Evolutionary conservation across 2,797 vertebrate species (phyloP).

Genomic region (Chiloscyllium punctatum): DNA sequence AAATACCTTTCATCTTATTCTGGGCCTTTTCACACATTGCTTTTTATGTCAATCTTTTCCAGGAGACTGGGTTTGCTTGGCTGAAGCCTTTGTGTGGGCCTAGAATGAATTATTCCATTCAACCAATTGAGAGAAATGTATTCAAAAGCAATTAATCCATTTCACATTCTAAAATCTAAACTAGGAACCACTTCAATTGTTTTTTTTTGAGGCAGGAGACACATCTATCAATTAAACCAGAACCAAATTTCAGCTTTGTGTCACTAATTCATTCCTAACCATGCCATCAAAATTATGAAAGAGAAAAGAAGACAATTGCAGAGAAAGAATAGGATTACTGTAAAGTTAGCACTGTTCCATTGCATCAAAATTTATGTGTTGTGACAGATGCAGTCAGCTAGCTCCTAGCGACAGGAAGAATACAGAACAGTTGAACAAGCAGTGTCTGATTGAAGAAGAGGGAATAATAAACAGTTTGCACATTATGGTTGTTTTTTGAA

Average conservation of each 20-base stretch:
- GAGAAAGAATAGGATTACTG: constrained; percentile 14
- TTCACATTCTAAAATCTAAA: constrained; percentile 6
- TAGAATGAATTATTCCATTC: constrained; percentile 20
- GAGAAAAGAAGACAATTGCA: not conserved
- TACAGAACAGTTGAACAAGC: not conserved
- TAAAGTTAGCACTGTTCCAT: not conserved
- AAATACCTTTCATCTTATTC: not conserved
- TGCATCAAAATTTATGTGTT: constrained; percentile 14
- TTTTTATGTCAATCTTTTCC: not conserved
- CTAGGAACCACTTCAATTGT: not conserved
- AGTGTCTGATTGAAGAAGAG: not conserved
- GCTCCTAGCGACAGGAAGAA: not conserved
- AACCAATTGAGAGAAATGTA: not conserved
- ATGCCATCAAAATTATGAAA: not conserved
- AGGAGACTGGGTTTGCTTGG: not conserved
- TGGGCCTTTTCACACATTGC: not conserved
- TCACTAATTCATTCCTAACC: not conserved
- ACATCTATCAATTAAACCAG: not conserved
- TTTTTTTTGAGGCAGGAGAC: not conserved
- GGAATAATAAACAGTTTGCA: constrained; percentile 3
- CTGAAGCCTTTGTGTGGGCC: not conserved
- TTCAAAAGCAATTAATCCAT: not conserved
- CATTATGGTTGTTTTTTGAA: not conserved
- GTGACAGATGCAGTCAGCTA: constrained; percentile 29
- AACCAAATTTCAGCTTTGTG: not conserved